Conservation (phyloP, 2,113 vertebrate genomes). For the Ctenomys sociabilis region DNA sequence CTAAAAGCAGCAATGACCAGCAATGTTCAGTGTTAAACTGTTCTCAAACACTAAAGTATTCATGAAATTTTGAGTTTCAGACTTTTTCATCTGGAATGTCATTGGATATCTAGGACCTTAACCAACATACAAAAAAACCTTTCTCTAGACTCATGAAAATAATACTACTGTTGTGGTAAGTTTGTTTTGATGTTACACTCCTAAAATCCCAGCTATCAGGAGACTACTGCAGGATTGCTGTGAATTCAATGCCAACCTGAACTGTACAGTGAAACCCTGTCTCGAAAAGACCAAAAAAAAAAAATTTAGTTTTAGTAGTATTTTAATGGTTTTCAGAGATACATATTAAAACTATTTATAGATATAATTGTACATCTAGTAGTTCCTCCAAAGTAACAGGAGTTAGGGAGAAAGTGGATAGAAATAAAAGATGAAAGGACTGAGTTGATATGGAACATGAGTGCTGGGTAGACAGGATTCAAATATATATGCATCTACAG, state of each 20-base stretch:
- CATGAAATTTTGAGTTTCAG: background rate
- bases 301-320: background rate
- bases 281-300: background rate
- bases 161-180: background rate
- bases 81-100: background rate
- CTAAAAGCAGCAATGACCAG: background rate
- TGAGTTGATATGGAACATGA: background rate
- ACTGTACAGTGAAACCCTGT: background rate
- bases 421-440: slow-evolving; percentile 22
- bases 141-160: background rate
- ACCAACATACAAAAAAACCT: background rate
- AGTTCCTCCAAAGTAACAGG: slow-evolving; percentile 38
- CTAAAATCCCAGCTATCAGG: background rate
- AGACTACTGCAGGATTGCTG: background rate
- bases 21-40: background rate
- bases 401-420: background rate
- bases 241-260: background rate
- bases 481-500: background rate
- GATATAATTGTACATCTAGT: background rate
- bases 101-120: background rate
- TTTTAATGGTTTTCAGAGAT: background rate
- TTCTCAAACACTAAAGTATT: background rate
- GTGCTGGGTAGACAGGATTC: background rate
- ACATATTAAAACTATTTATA: background rate
- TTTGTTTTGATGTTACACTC: background rate